Evolutionary conservation across 2,888 invertebrate species (phyloP).

Genomic region (Gibbula magus): DNA sequence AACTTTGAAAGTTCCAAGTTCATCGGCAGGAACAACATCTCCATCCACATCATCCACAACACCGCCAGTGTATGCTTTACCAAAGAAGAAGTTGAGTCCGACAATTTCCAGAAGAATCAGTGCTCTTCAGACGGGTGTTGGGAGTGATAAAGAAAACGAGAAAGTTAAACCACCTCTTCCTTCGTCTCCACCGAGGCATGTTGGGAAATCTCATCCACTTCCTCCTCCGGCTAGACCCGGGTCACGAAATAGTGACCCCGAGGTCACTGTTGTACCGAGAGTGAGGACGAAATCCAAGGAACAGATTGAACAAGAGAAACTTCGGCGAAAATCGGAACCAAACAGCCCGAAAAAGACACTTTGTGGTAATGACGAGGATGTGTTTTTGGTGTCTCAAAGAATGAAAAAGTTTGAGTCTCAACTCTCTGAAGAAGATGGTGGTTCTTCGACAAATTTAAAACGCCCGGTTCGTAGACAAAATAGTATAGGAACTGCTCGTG

Average conservation of each 20-base stretch:
- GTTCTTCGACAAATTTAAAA: neutral
- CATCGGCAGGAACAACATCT: neutral
- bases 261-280: neutral
- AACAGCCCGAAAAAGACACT: neutral
- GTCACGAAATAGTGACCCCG: neutral
- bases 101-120: conserved; percentile 14
- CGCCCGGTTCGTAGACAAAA: conserved; percentile 1
- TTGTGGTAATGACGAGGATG: neutral
- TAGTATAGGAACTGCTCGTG: conserved; percentile 14
- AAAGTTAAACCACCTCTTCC: conserved; percentile 6
- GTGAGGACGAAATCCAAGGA: conserved; percentile 17
- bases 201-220: neutral
- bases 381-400: neutral
- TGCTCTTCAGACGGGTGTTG: neutral
- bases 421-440: neutral
- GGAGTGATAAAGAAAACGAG: neutral
- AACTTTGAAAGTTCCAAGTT: conserved; percentile 6
- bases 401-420: conserved; percentile 1
- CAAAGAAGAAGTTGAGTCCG: conserved; percentile 17
- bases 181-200: conserved; percentile 2
- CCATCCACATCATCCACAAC: no score
- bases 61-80: neutral
- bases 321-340: neutral
- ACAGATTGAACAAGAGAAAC: neutral
- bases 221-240: neutral